Conservation (phyloP, 1,140 invertebrate genomes). For the Camponotus vicinus region DNA sequence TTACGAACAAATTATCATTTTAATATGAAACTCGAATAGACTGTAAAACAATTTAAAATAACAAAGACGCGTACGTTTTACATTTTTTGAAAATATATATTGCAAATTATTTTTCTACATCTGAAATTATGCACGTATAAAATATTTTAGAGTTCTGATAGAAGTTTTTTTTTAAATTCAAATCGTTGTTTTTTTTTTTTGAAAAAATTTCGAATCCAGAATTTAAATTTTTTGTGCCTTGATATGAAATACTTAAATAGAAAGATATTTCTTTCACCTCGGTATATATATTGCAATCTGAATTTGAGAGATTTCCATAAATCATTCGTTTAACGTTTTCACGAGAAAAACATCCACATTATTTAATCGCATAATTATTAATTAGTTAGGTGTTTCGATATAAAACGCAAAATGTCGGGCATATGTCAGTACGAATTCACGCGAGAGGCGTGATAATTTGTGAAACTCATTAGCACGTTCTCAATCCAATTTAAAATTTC, state of each 20-base stretch:
- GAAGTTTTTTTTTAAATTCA: background rate
- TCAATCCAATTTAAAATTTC: slow-evolving; percentile 42
- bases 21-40: background rate
- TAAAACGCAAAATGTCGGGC: slow-evolving; percentile 16
- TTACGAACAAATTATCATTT: slow-evolving; percentile 1
- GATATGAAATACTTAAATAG: background rate
- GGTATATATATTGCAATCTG: background rate
- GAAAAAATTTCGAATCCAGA: slow-evolving; percentile 5
- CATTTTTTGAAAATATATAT: background rate
- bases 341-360: background rate
- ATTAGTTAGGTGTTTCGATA: slow-evolving; percentile 36
- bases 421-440: background rate
- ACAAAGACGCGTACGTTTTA: background rate
- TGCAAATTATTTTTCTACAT: background rate
- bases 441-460: slow-evolving; percentile 36
- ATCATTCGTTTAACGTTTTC: background rate
- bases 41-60: background rate
- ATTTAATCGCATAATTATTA: slow-evolving; percentile 36
- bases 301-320: background rate
- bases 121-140: background rate
- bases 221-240: too few species aligned
- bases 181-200: background rate
- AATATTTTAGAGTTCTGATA: background rate
- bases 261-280: background rate
- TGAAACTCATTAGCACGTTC: slow-evolving; percentile 48